Conservation (phyloP, 2,888 invertebrate species). For the Acronicta aceris region DNA sequence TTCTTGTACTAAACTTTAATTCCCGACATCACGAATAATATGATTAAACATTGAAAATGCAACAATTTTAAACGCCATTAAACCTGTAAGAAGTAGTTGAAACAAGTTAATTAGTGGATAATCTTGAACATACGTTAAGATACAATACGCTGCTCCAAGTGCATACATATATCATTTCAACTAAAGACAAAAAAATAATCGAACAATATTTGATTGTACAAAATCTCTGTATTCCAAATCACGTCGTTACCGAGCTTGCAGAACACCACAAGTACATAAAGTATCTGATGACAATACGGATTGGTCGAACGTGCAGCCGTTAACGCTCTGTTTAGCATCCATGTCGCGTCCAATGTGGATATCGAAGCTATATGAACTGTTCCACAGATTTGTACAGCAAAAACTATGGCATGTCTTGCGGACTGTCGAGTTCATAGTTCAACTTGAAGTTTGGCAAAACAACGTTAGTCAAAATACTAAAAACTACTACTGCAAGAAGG, state of each 20-base stretch:
- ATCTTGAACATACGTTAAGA: not conserved
- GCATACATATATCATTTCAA: no score
- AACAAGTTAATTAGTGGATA: no score
- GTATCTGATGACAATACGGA: slow-evolving; percentile 58
- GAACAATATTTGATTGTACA: not conserved
- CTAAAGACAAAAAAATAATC: not conserved
- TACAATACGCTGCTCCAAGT: no score
- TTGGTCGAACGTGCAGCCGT: slow-evolving; percentile 62
- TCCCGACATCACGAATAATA: no score
- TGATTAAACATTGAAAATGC: no score
- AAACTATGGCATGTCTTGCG: slow-evolving; percentile 15
- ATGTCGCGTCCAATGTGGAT: slow-evolving; percentile 50
- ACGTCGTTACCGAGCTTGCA: slow-evolving; percentile 23
- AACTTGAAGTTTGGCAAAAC: not conserved
- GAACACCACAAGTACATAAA: slow-evolving; percentile 32
- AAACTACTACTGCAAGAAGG: not conserved
- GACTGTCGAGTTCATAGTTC: not conserved
- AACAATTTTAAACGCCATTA: no score
- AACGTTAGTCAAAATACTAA: no score
- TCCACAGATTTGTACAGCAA: slow-evolving; percentile 15
- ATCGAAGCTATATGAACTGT: slow-evolving; percentile 49
- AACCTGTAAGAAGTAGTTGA: no score
- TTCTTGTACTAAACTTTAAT: no score
- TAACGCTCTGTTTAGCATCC: slow-evolving; percentile 77
- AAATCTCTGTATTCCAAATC: slow-evolving; percentile 7